Percentiles rank a stretch among this genome's conserved stretches.
Conservation (phyloP, 2,797 vertebrate genomes). For the Chaenodraco wilsoni region DNA sequence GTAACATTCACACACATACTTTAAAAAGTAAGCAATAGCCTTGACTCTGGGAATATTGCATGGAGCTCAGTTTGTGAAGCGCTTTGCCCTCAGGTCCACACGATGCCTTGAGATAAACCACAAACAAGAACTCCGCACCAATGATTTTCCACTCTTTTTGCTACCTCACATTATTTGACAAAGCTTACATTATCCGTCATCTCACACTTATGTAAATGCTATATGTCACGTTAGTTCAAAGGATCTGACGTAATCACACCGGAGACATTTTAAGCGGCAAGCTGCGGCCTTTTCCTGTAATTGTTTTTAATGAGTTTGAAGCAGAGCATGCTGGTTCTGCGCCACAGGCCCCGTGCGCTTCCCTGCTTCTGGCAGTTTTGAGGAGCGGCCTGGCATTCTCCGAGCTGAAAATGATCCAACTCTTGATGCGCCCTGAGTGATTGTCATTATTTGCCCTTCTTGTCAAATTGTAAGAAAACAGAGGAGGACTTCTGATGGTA, state of each 20-base stretch:
- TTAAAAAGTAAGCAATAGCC: constrained; percentile 67
- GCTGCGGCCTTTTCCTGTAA: constrained; percentile 28
- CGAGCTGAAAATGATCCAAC: constrained; percentile 36
- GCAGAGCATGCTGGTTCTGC: constrained; percentile 6
- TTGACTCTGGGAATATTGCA: constrained; percentile 37
- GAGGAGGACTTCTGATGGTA: constrained; percentile 20
- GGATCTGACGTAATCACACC: constrained; percentile 10
- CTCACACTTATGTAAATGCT: constrained; percentile 8
- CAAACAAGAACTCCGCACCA: constrained; percentile 32
- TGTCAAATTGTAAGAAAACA: constrained; percentile 43
- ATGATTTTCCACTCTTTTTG: constrained; percentile 24
- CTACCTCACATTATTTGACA: constrained; percentile 15
- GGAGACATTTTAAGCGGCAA: constrained; percentile 21
- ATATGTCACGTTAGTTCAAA: constrained; percentile 15
- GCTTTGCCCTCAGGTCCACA: constrained; percentile 55
- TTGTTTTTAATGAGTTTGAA: constrained; percentile 51
- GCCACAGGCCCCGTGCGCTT: constrained; percentile 31
- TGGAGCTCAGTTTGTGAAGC: constrained; percentile 23
- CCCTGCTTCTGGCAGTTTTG: constrained; percentile 40
- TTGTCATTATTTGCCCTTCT: constrained; percentile 41
- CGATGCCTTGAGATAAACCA: constrained; percentile 43
- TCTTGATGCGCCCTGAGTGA: constrained; percentile 18
- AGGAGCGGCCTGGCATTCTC: constrained; percentile 21
- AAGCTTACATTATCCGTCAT: constrained; percentile 31
- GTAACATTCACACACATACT: constrained; percentile 56